Evolutionary conservation across 2,888 invertebrate genomes (phyloP).

Genomic region (Aleiodes alternator): DNA sequence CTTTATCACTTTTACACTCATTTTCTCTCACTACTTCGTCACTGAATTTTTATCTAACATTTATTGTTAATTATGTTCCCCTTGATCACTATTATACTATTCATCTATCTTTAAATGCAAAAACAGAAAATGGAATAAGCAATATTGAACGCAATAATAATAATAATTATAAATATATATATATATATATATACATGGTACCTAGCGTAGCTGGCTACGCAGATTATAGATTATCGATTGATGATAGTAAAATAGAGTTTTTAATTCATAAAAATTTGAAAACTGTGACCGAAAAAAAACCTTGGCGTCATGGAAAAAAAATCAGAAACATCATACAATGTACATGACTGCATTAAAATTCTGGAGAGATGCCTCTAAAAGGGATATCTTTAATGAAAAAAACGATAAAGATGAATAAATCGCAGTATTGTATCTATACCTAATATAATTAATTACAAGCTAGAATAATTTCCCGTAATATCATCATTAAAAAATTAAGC

Average conservation of each 20-base stretch:
- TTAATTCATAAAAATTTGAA: slow-evolving; percentile 8
- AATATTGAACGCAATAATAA: slow-evolving; percentile 34
- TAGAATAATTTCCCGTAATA: slow-evolving; percentile 52
- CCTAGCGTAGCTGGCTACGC: slow-evolving; percentile 65
- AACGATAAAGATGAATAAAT: slow-evolving; percentile 40
- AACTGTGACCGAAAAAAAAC: slow-evolving; percentile 20
- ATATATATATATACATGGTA: slow-evolving; percentile 46
- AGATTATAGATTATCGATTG: slow-evolving; percentile 48
- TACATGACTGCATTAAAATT: not conserved
- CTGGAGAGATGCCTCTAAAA: not conserved
- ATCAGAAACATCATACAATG: slow-evolving; percentile 2
- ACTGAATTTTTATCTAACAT: not conserved
- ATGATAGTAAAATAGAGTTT: slow-evolving; percentile 2
- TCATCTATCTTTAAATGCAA: too few species aligned
- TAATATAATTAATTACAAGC: slow-evolving; percentile 54
- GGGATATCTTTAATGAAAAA: slow-evolving; percentile 9
- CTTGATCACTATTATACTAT: not conserved
- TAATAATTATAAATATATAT: too few species aligned
- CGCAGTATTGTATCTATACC: slow-evolving; percentile 58
- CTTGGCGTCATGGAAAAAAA: not conserved
- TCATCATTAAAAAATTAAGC: slow-evolving; percentile 45
- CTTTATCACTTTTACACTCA: not conserved
- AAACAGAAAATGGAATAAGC: too few species aligned
- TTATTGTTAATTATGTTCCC: slow-evolving; percentile 9
- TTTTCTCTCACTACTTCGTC: not conserved